These are phyloP conservation scores for Spialia ferax DNA, from an alignment of 2,888 invertebrate species.

Conservation along the genomic window DNA sequence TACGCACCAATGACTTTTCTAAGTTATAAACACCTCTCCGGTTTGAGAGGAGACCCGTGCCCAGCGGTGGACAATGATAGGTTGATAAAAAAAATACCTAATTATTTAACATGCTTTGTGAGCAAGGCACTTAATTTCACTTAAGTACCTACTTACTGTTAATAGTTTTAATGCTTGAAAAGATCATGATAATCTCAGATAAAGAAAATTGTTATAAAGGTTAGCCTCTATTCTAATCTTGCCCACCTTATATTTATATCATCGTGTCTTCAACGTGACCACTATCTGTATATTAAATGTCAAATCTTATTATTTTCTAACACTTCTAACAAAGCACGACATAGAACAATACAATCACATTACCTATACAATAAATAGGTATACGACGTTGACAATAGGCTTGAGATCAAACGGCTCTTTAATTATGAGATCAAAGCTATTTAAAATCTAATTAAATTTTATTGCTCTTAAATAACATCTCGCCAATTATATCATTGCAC, in stretches of 20 bases:
- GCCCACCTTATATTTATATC: background rate
- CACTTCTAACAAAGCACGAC: background rate
- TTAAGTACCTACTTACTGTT: too few species aligned
- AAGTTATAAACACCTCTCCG: too few species aligned
- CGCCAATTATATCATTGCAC: constrained; percentile 23
- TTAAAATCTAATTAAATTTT: constrained; percentile 29
- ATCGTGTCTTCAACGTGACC: background rate
- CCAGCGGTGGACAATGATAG: too few species aligned
- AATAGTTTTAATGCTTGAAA: too few species aligned
- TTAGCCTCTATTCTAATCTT: background rate
- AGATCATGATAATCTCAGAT: too few species aligned
- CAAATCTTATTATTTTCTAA: background rate
- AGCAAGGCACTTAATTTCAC: too few species aligned
- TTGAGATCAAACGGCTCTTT: constrained; percentile 32
- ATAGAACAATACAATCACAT: constrained; percentile 1
- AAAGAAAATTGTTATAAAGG: background rate
- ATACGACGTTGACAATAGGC: constrained; percentile 19
- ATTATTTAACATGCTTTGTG: too few species aligned
- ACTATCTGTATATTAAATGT: background rate
- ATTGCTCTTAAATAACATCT: constrained; percentile 24
- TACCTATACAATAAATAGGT: too few species aligned
- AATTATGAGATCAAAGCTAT: constrained; percentile 37
- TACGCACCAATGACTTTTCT: too few species aligned
- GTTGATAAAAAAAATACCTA: too few species aligned
- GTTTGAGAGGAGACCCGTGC: too few species aligned